Evolutionary conservation across 2,797 vertebrate species (phyloP).

Genomic region (Helostoma temminkii): DNA sequence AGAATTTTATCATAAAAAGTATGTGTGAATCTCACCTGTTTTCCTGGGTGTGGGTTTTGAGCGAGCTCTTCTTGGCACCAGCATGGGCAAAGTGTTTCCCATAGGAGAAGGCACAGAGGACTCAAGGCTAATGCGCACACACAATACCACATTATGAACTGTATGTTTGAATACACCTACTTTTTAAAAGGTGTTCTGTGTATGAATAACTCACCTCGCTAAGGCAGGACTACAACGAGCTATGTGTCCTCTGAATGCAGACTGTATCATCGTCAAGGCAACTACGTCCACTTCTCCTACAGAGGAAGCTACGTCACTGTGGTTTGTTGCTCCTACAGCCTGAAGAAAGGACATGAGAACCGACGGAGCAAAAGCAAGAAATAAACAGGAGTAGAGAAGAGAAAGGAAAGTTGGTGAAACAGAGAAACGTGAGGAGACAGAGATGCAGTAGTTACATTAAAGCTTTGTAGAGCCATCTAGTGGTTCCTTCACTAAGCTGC

Average conservation of each 20-base stretch:
- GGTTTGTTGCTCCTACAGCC: conserved; percentile 38
- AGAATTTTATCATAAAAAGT: neutral
- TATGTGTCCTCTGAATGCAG: conserved; percentile 88
- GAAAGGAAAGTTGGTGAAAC: neutral
- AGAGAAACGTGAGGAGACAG: neutral
- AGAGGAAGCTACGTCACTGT: conserved; percentile 19
- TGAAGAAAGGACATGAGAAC: conserved; percentile 34
- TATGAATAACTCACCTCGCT: conserved; percentile 80
- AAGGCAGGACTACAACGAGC: conserved; percentile 70
- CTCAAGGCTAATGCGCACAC: conserved; percentile 41
- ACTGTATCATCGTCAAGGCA: conserved; percentile 85
- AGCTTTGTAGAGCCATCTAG: conserved; percentile 28
- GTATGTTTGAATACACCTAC: neutral
- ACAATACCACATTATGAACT: conserved; percentile 7
- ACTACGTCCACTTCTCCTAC: conserved; percentile 64
- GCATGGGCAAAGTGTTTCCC: conserved; percentile 23
- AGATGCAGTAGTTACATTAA: neutral
- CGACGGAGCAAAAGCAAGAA: neutral
- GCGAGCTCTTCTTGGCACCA: conserved; percentile 30
- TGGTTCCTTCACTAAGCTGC: conserved; percentile 18
- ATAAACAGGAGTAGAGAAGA: neutral
- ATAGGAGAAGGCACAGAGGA: conserved; percentile 38
- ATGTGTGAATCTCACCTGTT: conserved; percentile 52
- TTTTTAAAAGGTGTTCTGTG: neutral
- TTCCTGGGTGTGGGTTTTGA: conserved; percentile 5